These are phyloP conservation scores for Eucriotettix oculatus DNA, from an alignment of 2,888 invertebrate genomes.

Conservation along the genomic window DNA sequence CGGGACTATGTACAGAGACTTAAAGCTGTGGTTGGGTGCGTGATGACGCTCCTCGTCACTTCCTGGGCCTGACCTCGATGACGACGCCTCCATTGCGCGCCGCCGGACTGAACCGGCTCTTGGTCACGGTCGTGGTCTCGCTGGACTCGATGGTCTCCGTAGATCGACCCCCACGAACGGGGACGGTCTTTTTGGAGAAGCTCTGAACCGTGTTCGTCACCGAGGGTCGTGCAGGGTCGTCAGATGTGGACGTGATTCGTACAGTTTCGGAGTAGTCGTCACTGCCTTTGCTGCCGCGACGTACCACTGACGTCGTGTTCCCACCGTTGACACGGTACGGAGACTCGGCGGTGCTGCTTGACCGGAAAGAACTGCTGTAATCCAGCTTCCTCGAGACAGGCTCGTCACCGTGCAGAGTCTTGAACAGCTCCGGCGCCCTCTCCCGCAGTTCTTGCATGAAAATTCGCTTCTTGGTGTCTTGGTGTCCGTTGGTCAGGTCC, in stretches of 20 bases:
- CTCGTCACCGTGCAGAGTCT: conserved; percentile 45
- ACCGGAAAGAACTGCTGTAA: conserved; percentile 1
- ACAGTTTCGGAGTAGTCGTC: conserved; percentile 52
- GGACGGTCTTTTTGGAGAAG: conserved; percentile 49
- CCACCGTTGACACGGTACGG: background rate
- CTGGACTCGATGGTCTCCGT: conserved; percentile 53
- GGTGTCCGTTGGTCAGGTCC: conserved; percentile 44
- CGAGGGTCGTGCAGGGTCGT: conserved; percentile 47
- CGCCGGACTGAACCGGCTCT: conserved; percentile 32
- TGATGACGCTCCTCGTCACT: no score
- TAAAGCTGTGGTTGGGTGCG: no score
- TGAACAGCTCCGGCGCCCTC: conserved; percentile 51
- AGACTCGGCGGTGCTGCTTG: conserved; percentile 3
- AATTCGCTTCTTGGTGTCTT: conserved; percentile 42
- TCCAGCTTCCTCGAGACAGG: background rate
- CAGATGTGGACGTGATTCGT: conserved; percentile 46
- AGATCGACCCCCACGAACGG: conserved; percentile 39
- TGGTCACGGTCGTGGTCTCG: conserved; percentile 52
- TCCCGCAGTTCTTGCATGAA: conserved; percentile 52
- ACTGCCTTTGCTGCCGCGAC: conserved; percentile 36
- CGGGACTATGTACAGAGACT: no score
- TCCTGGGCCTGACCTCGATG: conserved; percentile 34
- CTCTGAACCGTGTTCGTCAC: conserved; percentile 55
- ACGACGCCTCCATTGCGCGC: conserved; percentile 34
- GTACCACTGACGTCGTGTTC: conserved; percentile 2